Evolutionary conservation across 2,113 vertebrate species (phyloP).

Genomic region (Percopsis transmontana): DNA sequence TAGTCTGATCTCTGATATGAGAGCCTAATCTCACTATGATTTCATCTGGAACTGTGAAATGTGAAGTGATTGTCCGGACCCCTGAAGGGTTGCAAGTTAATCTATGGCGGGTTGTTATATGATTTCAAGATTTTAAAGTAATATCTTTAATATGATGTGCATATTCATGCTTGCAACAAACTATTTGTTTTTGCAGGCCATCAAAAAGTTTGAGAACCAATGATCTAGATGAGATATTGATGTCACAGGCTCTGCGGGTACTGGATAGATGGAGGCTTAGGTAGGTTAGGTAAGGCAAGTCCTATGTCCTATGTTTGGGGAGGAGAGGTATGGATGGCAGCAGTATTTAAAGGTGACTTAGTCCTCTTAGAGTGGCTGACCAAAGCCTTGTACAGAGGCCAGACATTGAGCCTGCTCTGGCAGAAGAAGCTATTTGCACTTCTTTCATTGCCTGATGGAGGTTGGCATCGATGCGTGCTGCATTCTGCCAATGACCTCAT

Average conservation of each 20-base stretch:
- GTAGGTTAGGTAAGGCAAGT: slow-evolving; percentile 17
- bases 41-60: slow-evolving; percentile 43
- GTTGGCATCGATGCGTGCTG: slow-evolving; percentile 48
- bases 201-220: not conserved
- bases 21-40: slow-evolving; percentile 73
- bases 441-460: slow-evolving; percentile 72
- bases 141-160: too few species aligned
- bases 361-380: slow-evolving; percentile 39
- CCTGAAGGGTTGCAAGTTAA: too few species aligned
- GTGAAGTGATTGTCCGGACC: not conserved
- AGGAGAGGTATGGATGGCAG: slow-evolving; percentile 11
- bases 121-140: too few species aligned
- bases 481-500: slow-evolving; percentile 74
- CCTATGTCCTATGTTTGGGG: slow-evolving; percentile 32
- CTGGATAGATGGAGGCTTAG: slow-evolving; percentile 42
- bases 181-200: too few species aligned
- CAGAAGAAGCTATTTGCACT: slow-evolving; percentile 60
- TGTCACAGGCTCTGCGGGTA: slow-evolving; percentile 40
- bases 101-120: too few species aligned
- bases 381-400: slow-evolving; percentile 38
- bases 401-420: slow-evolving; percentile 50
- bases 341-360: slow-evolving; percentile 52
- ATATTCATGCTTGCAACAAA: too few species aligned
- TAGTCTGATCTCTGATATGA: slow-evolving; percentile 72
- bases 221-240: slow-evolving; percentile 46